Evolutionary conservation across 2,797 vertebrate species (phyloP).

Genomic region (Coranthus polyacanthus): DNA sequence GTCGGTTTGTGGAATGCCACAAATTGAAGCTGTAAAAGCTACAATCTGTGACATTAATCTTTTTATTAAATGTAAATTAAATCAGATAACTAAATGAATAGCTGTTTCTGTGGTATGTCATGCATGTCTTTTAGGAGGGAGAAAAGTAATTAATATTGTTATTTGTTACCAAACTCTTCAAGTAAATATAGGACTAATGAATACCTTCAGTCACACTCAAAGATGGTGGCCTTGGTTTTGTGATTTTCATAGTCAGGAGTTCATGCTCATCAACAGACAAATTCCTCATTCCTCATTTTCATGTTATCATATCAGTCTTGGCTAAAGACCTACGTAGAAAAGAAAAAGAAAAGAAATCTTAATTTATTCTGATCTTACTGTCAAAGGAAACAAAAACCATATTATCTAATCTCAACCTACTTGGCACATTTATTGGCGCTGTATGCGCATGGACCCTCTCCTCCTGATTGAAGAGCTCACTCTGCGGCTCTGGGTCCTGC

Average conservation of each 20-base stretch:
- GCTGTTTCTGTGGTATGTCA: slow-evolving; percentile 42
- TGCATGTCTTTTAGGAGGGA: slow-evolving; percentile 45
- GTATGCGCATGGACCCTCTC: slow-evolving; percentile 68
- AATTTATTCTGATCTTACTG: slow-evolving; percentile 6
- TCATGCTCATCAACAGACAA: slow-evolving; percentile 62
- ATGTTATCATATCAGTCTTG: slow-evolving; percentile 54
- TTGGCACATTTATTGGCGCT: slow-evolving; percentile 76
- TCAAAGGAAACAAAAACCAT: slow-evolving; percentile 19
- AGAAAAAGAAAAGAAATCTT: slow-evolving; percentile 37
- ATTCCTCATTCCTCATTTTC: slow-evolving; percentile 52
- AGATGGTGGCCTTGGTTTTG: slow-evolving; percentile 55
- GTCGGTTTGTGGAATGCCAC: slow-evolving; percentile 46
- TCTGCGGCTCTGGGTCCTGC: slow-evolving; percentile 77
- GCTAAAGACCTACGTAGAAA: slow-evolving; percentile 53
- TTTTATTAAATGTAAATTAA: slow-evolving; percentile 53
- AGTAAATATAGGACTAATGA: slow-evolving; percentile 68
- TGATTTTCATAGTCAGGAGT: slow-evolving; percentile 64
- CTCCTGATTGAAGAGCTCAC: slow-evolving; percentile 75
- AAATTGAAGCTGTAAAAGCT: slow-evolving; percentile 51
- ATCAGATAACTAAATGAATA: slow-evolving; percentile 59
- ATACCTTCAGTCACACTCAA: slow-evolving; percentile 56
- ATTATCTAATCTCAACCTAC: slow-evolving; percentile 47
- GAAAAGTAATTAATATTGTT: slow-evolving; percentile 28
- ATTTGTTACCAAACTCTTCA: slow-evolving; percentile 66
- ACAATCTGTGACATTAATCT: slow-evolving; percentile 39